These are phyloP conservation scores for Trichechus manatus DNA, from an alignment of 2,113 vertebrate species.

Conservation along the genomic window DNA sequence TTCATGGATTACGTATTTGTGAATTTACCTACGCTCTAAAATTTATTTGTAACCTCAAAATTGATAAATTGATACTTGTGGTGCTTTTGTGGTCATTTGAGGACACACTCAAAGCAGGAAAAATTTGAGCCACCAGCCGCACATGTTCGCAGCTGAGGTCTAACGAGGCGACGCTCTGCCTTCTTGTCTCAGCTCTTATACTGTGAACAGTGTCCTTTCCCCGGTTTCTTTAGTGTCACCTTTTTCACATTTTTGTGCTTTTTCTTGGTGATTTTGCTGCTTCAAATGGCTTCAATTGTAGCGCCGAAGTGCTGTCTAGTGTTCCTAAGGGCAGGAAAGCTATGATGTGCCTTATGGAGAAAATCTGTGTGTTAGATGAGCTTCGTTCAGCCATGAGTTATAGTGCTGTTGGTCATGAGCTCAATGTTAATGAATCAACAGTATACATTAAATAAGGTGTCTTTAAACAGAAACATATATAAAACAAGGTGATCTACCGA, in stretches of 20 bases:
- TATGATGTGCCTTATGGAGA: background rate
- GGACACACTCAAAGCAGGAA: background rate
- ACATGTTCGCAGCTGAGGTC: background rate
- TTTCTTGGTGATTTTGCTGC: background rate
- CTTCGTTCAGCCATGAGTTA: background rate
- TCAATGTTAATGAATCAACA: background rate
- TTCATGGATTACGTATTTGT: background rate
- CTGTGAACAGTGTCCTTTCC: background rate
- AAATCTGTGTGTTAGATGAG: background rate
- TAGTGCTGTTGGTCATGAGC: background rate
- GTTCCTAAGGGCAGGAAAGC: background rate
- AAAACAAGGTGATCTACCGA: no score
- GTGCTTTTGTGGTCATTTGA: background rate
- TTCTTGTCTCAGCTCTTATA: background rate
- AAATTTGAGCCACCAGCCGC: background rate
- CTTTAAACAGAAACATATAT: no score
- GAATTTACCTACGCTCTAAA: background rate
- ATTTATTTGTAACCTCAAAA: background rate
- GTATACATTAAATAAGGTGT: no score
- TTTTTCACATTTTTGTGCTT: background rate
- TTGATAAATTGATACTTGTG: no score
- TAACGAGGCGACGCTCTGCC: background rate
- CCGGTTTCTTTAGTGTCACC: background rate
- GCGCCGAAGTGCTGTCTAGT: background rate
- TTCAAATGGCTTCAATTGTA: background rate